These are phyloP conservation scores for Chrysocyon brachyurus DNA, from an alignment of 2,797 vertebrate genomes.

Conservation along the genomic window DNA sequence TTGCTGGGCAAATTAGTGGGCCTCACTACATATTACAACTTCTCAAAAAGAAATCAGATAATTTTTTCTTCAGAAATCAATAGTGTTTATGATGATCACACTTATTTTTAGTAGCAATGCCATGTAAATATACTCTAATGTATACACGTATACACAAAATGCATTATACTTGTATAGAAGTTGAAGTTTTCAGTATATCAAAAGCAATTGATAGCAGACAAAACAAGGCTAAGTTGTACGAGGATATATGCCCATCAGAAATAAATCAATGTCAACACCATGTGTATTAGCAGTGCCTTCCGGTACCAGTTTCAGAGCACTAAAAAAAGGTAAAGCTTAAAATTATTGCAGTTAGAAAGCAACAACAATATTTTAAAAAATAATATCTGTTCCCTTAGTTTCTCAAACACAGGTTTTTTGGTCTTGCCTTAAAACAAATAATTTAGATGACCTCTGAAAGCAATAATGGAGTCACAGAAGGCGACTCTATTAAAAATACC, in stretches of 20 bases:
- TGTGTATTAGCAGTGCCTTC: background rate
- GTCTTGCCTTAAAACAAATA: constrained; percentile 10
- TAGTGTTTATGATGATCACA: background rate
- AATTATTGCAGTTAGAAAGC: background rate
- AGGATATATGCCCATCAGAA: background rate
- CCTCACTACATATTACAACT: background rate
- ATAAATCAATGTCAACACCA: background rate
- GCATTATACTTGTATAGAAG: background rate
- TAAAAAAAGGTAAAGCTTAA: background rate
- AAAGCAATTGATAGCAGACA: background rate
- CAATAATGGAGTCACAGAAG: constrained; percentile 53
- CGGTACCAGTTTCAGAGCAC: background rate
- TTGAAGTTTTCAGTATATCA: background rate
- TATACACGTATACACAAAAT: background rate
- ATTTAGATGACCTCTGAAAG: constrained; percentile 27
- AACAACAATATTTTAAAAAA: background rate
- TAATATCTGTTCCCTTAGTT: background rate
- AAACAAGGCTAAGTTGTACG: background rate
- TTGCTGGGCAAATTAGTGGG: constrained; percentile 46
- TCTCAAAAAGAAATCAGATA: constrained; percentile 28
- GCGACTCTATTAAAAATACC: constrained; percentile 56
- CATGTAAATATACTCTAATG: background rate
- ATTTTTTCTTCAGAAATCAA: constrained; percentile 49
- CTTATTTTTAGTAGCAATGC: background rate
- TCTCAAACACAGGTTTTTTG: background rate